Percentiles rank a stretch among this genome's conserved stretches.
Conservation (phyloP, 2,797 vertebrate species). For the Falco berigora region DNA sequence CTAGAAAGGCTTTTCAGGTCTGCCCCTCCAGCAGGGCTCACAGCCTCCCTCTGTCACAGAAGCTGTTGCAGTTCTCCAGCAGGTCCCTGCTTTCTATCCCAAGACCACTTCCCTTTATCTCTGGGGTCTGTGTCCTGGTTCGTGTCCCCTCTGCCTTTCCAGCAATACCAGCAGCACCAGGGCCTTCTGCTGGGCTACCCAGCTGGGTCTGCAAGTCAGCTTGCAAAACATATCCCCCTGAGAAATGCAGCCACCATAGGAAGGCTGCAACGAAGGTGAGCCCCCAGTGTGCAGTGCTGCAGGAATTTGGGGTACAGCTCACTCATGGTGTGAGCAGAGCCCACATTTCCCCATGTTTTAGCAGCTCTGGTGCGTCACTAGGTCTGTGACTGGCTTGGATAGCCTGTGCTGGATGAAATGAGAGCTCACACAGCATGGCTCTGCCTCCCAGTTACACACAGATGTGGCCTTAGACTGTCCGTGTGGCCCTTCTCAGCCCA, state of each 20-base stretch:
- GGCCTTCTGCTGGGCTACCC: not conserved
- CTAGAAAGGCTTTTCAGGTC: not conserved
- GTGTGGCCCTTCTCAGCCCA: not conserved
- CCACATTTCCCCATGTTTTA: not conserved
- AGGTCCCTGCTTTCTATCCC: not conserved
- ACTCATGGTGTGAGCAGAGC: not conserved
- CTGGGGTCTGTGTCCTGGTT: not conserved
- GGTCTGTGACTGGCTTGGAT: not conserved
- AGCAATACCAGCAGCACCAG: not conserved
- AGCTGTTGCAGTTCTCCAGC: not conserved
- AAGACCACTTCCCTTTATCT: not conserved
- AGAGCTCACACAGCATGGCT: not conserved
- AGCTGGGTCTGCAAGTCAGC: not conserved
- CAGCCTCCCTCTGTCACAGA: not conserved
- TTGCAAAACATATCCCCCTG: not conserved
- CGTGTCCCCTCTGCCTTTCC: not conserved
- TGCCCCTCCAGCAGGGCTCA: not conserved
- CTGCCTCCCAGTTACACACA: not conserved
- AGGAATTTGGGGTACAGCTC: not conserved
- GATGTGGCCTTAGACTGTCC: not conserved
- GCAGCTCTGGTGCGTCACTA: not conserved
- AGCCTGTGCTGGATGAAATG: not conserved
- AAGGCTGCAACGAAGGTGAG: not conserved
- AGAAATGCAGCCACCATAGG: not conserved
- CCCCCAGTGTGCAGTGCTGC: not conserved